Percentiles rank a stretch among this genome's conserved stretches.
These are phyloP conservation scores for Atrichornis clamosus DNA, from an alignment of 2,113 vertebrate species.

Conservation along the genomic window DNA sequence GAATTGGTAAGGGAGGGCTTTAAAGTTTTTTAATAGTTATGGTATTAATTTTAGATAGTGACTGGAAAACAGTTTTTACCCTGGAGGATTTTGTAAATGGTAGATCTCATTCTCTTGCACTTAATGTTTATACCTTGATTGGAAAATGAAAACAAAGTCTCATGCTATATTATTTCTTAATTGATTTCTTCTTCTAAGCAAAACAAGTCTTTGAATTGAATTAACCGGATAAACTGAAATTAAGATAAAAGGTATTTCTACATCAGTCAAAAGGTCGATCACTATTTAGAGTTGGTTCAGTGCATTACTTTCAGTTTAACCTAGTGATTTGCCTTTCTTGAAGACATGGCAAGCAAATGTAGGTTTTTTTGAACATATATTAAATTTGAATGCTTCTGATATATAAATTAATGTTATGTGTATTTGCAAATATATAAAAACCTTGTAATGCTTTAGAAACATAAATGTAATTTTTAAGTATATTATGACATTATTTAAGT, in stretches of 20 bases:
- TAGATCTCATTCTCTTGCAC: neutral
- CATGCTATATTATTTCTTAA: neutral
- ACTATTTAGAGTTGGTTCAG: neutral
- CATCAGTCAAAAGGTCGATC: neutral
- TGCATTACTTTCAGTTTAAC: neutral
- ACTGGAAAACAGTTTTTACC: neutral
- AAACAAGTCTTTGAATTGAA: neutral
- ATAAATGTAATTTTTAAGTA: neutral
- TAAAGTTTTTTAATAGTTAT: neutral
- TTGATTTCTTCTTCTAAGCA: conserved; percentile 16
- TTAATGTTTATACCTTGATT: neutral
- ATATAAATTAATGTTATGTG: neutral
- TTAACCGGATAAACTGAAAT: conserved; percentile 12
- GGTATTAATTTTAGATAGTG: neutral
- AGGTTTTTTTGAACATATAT: neutral
- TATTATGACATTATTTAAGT: neutral
- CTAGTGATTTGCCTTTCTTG: neutral
- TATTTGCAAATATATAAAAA: neutral
- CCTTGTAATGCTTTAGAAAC: neutral
- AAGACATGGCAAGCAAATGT: neutral
- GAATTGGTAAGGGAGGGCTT: neutral
- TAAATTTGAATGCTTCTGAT: neutral
- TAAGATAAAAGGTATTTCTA: neutral
- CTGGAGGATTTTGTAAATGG: neutral
- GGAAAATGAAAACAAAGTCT: neutral